These are phyloP conservation scores for Mimas tiliae DNA, from an alignment of 2,888 invertebrate species.

Conservation along the genomic window DNA sequence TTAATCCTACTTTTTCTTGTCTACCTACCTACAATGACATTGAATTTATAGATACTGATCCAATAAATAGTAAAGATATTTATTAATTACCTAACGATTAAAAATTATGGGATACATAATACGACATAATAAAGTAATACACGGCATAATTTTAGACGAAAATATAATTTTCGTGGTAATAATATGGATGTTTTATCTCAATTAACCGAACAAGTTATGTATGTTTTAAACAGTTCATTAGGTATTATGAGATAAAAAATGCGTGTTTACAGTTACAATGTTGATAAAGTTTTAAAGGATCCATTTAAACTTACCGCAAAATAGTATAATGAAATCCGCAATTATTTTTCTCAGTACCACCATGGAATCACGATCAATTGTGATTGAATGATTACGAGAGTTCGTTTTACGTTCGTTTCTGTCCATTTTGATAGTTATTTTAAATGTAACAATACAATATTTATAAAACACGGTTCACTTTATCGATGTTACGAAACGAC, in stretches of 20 bases:
- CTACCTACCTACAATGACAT: no score
- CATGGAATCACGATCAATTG: slow-evolving; percentile 84
- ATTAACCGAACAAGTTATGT: not conserved
- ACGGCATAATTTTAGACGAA: no score
- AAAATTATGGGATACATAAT: no score
- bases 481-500: slow-evolving; percentile 66
- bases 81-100: no score
- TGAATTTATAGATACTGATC: no score
- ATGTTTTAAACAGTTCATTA: not conserved
- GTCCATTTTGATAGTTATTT: slow-evolving; percentile 64
- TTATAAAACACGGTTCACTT: slow-evolving; percentile 50
- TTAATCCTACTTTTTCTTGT: no score
- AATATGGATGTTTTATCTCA: not conserved
- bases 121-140: no score
- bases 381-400: slow-evolving; percentile 68
- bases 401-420: slow-evolving; percentile 72
- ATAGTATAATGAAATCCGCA: slow-evolving; percentile 87
- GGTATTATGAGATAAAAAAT: no score
- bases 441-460: slow-evolving; percentile 37
- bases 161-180: no score
- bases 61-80: no score
- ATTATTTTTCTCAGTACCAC: slow-evolving; percentile 86
- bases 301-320: slow-evolving; percentile 86
- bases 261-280: not conserved
- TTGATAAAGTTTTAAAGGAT: slow-evolving; percentile 27